Conservation (phyloP, 37 sponge, comb jelly and placozoan genomes). For the Hormiphora californensis region DNA sequence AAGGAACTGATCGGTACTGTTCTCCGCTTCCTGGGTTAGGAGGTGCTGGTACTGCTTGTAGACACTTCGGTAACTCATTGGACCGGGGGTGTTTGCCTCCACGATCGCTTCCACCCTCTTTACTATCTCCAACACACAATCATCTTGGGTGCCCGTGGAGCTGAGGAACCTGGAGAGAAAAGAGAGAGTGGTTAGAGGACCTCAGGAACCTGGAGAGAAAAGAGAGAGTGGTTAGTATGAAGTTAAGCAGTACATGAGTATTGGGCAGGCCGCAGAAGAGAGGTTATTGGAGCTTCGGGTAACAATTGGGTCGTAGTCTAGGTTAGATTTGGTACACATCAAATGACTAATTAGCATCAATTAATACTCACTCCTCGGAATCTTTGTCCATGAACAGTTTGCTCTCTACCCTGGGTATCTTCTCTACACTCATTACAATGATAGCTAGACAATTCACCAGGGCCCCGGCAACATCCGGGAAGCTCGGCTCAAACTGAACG, state of each 20-base stretch:
- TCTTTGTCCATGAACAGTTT: conserved; percentile 43
- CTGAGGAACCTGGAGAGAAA: conserved; percentile 42
- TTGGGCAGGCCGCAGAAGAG: too few species aligned
- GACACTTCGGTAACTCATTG: conserved; percentile 49
- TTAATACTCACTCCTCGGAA: not conserved
- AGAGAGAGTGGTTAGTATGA: too few species aligned
- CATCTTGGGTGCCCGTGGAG: not conserved
- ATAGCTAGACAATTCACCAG: conserved; percentile 14
- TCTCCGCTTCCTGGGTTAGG: conserved; percentile 71
- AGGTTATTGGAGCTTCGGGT: too few species aligned
- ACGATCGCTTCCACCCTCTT: conserved; percentile 23
- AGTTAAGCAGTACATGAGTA: too few species aligned
- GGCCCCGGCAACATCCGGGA: not conserved
- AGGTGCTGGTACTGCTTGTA: conserved; percentile 63
- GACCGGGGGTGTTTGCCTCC: conserved; percentile 27
- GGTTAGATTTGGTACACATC: too few species aligned
- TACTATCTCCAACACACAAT: conserved; percentile 21
- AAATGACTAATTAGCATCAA: not conserved
- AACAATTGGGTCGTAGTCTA: too few species aligned
- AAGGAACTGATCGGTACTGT: conserved; percentile 70
- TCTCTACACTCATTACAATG: conserved; percentile 14
- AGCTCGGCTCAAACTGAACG: conserved; percentile 21
- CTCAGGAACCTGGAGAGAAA: conserved; percentile 38
- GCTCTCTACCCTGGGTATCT: conserved; percentile 37
- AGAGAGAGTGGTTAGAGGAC: too few species aligned